phyloP scores from a whole-genome alignment of 2,113 vertebrate genomes.

The Cynocephalus volans region DNA sequence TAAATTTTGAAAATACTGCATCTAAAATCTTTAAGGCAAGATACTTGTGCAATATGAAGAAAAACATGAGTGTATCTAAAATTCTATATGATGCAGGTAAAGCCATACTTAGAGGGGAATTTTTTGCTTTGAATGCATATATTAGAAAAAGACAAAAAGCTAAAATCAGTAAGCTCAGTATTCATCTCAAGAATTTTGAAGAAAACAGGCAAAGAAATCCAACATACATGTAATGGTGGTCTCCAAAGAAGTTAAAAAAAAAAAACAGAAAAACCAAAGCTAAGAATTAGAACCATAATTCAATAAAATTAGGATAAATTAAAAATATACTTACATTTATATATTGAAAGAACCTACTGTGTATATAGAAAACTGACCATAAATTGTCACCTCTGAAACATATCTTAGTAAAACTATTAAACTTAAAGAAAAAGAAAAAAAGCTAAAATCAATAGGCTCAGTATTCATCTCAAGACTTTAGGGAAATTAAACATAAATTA shows the following conservation, averaged over 20 bases:
- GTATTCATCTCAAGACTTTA: neutral
- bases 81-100: neutral
- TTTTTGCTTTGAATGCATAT: neutral
- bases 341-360: neutral
- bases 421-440: neutral
- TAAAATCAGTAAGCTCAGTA: too few species aligned
- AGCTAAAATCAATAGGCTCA: neutral
- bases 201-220: neutral
- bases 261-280: neutral
- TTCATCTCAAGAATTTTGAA: neutral
- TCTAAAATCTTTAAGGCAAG: too few species aligned
- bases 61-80: neutral
- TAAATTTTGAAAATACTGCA: too few species aligned
- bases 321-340: neutral
- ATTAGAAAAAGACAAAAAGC: neutral
- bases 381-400: neutral
- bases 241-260: neutral
- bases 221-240: neutral
- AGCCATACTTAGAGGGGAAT: neutral
- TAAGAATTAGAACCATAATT: neutral
- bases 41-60: too few species aligned
- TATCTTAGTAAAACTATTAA: conserved; percentile 30
- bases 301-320: conserved; percentile 9
- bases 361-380: neutral
- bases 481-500: neutral